Base-by-base conservation (phyloP, 2,113 vertebrate genomes). In the Nibea coibor region DNA sequence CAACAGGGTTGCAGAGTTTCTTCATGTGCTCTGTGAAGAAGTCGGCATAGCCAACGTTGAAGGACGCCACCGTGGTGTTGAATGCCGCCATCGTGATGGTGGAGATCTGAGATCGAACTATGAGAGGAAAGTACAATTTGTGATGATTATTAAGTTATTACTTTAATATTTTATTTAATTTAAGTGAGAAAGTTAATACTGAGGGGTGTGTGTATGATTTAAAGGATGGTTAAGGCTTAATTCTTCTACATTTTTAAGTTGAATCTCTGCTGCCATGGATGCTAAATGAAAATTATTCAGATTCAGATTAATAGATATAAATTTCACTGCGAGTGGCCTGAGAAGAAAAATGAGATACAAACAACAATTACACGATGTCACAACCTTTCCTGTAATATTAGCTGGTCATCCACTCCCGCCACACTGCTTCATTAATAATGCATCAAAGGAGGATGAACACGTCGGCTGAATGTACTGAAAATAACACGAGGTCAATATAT, bases 21-120 rank as follows among this genome's bases (percentile, higher is more conserved):
- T 97, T 96, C 97, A 99, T 99, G 84, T 99, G 98, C 70, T 99
- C 98, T 0, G 95, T 99, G 95, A 99, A 99, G 93, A 99, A 99
- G 91, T 99, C 98, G 0, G 98, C 97, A 0, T 99, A 99, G 70
- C 98, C 98, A 58, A 99, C 98, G 0, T 99, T 99, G 90, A 99
- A 99, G 0, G 98, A 99, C 0, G 98, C 98, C 89, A 99, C 84
- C 0, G 98, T 99, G 15, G 98, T 99, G 92, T 99, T 99, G 95
- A 99, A 99, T 2, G 98, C 99, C 0, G 98, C 98, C 93, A 99
- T 98, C 2, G 98, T 99, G 89, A 99, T 99, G 28, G 98, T 99
- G 80, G 98, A 99, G 88, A 99, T 99, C 95, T 99, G 98, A 22
- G 98, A 99, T 19, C 97, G 95, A 42, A 99, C 98, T 99, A 84